Base-by-base conservation (phyloP, 2,113 vertebrate species). In the Hirundichthys speculiger region DNA sequence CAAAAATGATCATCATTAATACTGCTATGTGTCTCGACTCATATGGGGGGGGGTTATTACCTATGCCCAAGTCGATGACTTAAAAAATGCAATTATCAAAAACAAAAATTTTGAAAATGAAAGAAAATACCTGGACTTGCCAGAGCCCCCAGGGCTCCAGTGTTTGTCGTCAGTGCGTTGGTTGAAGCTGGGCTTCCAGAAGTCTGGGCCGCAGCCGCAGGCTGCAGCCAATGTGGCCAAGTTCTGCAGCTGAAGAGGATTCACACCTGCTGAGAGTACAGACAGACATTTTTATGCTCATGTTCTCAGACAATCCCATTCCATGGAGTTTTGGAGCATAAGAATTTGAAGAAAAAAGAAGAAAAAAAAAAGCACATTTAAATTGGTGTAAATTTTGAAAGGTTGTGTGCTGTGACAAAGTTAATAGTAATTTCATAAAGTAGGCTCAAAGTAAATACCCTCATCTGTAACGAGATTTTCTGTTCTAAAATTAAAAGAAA, bases 161-260 rank as follows among this genome's bases (percentile, higher is more conserved):
- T 94, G 61, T 91, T 95, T 88, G 95, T 91, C 71, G 95, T 94
- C 68, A 98, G 93, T 80, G 94, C 93, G 67, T 92, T 95, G 92
- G 93, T 90, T 81, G 95, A 95, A 86, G 92, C 94, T 69, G 94
- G 94, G 75, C 94, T 95, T 86, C 93, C 95, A 91, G 96, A 95
- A 91, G 92, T 95, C 87, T 98, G 96, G 50, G 95, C 96, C 52
- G 96, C 96, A 34, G 96, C 96, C 0, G 95, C 96, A 11, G n/a
- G 96, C 96, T 0, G 96, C 96, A 55, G 96, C 96, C 90, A 98
- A 81, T 24, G 96, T 97, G 72, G 96, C 96, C 93, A 98, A 90
- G 85, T 98, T 98, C 93, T 98, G 96, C 84, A 98, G 90, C 52
- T 98, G 96, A 86, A 97, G 93, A 89, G 95, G 95, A 87, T 96